These are phyloP conservation scores for Lucilia cuprina DNA, from an alignment of 1,140 invertebrate species.

Conservation along the genomic window DNA sequence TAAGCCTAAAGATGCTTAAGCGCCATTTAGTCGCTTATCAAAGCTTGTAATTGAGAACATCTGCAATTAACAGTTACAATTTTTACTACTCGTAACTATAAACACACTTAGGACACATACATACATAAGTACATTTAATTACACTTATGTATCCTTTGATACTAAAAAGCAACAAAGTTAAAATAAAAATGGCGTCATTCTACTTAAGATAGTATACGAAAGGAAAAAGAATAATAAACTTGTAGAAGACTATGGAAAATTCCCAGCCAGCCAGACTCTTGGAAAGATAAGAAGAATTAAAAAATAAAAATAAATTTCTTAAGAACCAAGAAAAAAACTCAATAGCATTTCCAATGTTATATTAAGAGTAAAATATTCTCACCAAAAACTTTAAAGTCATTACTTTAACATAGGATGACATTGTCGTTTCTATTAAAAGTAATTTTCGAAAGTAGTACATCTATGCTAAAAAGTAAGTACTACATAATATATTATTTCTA, in stretches of 20 bases:
- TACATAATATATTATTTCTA: too few relatives aligned
- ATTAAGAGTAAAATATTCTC: neutral
- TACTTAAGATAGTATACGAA: neutral
- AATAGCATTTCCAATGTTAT: neutral
- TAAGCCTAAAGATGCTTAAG: constrained; percentile 33
- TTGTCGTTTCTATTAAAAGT: too few relatives aligned
- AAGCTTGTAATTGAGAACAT: constrained; percentile 31
- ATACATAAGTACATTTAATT: too few relatives aligned
- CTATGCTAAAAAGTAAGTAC: too few relatives aligned
- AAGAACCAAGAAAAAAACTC: neutral
- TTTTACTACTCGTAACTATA: constrained; percentile 29
- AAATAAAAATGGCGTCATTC: constrained; percentile 25
- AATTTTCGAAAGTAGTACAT: too few relatives aligned
- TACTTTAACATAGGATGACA: too few relatives aligned
- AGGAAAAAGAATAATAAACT: neutral
- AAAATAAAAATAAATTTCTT: neutral
- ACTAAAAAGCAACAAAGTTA: neutral
- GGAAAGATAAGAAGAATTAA: constrained; percentile 24
- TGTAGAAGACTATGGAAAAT: neutral
- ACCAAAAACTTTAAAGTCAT: too few relatives aligned
- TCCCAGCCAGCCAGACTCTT: neutral
- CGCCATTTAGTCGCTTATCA: constrained; percentile 32
- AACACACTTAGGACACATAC: too few relatives aligned
- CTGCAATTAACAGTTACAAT: constrained; percentile 34
- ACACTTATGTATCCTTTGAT: neutral